These are phyloP conservation scores for Cygnus buccinator DNA, from an alignment of 2,113 vertebrate genomes.

Conservation along the genomic window DNA sequence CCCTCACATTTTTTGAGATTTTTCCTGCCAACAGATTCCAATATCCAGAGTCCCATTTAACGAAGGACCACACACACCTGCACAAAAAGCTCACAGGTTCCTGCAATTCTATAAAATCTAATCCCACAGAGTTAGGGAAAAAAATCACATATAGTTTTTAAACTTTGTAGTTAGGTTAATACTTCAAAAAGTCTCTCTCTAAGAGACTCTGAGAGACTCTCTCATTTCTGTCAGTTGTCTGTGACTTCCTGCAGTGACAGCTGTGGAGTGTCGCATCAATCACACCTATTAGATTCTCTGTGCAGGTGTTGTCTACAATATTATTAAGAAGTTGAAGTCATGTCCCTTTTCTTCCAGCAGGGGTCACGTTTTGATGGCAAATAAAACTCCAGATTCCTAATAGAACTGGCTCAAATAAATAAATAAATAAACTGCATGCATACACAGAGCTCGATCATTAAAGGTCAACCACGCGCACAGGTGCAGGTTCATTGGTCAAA, in stretches of 20 bases:
- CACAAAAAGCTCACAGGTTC: neutral
- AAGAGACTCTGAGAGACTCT: neutral
- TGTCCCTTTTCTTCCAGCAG: conserved; percentile 25
- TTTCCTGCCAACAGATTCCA: neutral
- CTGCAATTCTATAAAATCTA: neutral
- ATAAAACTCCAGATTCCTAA: neutral
- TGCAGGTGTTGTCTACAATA: rapidly evolving
- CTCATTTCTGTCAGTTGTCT: no score
- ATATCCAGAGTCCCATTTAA: neutral
- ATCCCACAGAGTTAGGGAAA: neutral
- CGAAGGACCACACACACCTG: neutral
- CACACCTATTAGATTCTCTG: neutral
- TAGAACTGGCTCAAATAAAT: neutral
- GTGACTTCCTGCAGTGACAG: neutral
- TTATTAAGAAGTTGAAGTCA: rapidly evolving
- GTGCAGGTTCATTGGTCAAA: conserved; percentile 49
- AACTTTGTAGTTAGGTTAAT: neutral
- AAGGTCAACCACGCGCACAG: conserved; percentile 57
- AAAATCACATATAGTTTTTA: no score
- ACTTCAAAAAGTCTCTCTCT: neutral
- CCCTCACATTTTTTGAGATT: neutral
- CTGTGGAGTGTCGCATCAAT: neutral
- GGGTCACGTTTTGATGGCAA: conserved; percentile 39
- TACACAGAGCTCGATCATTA: conserved; percentile 1
- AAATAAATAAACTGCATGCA: neutral